Percentiles rank a stretch among this genome's conserved stretches.
Evolutionary conservation across 2,797 vertebrate genomes (phyloP).

Genomic region (Gymnothorax javanicus): DNA sequence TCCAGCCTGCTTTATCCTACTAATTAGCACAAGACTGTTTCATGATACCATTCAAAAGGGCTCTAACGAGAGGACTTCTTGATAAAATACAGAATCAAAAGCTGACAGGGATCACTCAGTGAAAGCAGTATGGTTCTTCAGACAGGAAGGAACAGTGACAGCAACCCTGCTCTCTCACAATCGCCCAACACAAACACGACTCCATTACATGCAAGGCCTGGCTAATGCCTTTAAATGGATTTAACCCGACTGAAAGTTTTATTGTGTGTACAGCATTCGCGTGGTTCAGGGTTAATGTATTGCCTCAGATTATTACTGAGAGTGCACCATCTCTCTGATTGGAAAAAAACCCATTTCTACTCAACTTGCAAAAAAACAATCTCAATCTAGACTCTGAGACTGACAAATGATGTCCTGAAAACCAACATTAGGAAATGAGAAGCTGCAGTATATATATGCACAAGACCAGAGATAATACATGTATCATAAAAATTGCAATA

Average conservation of each 20-base stretch:
- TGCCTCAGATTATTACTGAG: neutral
- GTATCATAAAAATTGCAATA: neutral
- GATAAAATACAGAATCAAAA: neutral
- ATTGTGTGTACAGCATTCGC: neutral
- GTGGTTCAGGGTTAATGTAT: slow-evolving; percentile 4
- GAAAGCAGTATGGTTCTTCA: neutral
- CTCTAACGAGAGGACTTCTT: neutral
- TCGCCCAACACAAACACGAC: no score
- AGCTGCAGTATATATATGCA: neutral
- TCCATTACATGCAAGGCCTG: neutral
- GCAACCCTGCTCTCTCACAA: neutral
- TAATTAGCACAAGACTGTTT: no score
- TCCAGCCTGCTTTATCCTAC: no score
- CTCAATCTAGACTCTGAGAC: neutral
- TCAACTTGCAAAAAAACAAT: neutral
- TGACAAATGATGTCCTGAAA: neutral
- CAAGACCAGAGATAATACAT: neutral
- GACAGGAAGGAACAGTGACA: neutral
- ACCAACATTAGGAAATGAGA: neutral
- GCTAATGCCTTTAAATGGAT: neutral
- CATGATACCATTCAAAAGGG: neutral
- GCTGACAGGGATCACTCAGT: neutral
- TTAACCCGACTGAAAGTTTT: neutral
- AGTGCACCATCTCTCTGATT: neutral
- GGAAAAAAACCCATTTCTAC: neutral